Evolutionary conservation across 2,888 invertebrate genomes (phyloP).

Genomic region (Hoplodrina blanda): DNA sequence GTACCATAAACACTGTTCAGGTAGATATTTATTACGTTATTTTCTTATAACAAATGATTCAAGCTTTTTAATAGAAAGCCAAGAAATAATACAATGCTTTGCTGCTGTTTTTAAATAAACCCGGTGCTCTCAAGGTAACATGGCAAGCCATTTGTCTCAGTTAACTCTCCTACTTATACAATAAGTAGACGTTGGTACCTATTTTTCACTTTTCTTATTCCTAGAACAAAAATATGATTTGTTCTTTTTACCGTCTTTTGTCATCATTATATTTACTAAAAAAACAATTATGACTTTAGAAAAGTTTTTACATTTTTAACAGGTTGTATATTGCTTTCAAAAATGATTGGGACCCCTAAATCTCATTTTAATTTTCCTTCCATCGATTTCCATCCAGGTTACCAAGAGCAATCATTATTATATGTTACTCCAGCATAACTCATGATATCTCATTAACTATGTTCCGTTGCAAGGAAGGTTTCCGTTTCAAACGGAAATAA

Average conservation of each 20-base stretch:
- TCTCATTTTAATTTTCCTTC: background rate
- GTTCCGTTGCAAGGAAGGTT: conserved; percentile 35
- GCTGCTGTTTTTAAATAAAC: conserved; percentile 31
- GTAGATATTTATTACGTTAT: background rate
- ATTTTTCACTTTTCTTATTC: background rate
- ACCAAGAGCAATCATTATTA: background rate
- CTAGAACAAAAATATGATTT: background rate
- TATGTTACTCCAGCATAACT: conserved; percentile 16
- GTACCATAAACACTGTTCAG: background rate
- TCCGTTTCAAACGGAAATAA: conserved; percentile 55
- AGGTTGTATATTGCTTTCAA: no score
- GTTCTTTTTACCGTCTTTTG: background rate
- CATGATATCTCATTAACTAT: conserved; percentile 47
- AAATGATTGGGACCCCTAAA: background rate
- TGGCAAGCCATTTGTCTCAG: conserved; percentile 25
- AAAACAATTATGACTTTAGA: no score
- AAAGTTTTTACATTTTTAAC: no score
- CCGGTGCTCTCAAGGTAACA: conserved; percentile 3
- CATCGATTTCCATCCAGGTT: background rate
- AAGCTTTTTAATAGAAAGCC: background rate
- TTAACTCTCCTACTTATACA: conserved; percentile 5
- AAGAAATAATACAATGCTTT: conserved; percentile 7
- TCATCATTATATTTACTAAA: no score
- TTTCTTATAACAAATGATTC: background rate
- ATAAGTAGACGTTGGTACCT: background rate